phyloP scores from a whole-genome alignment of 2,113 vertebrate genomes.

The Puffinus mauretanicus region DNA sequence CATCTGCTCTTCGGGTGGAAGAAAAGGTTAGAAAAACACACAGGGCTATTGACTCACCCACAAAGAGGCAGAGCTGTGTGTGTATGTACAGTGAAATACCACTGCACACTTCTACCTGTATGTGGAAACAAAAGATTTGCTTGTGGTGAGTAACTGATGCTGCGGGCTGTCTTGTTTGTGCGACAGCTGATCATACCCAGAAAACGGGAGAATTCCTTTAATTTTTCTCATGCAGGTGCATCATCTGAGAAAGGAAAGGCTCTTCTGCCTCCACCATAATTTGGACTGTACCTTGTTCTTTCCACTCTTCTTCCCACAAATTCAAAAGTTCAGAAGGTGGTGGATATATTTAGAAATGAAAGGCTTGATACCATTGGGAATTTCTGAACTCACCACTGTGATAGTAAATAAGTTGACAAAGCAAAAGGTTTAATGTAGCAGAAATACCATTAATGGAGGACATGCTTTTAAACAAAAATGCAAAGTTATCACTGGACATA shows the following conservation, averaged over 20 bases:
- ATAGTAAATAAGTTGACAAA: background rate
- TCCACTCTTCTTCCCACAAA: background rate
- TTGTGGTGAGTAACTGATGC: background rate
- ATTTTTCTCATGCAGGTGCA: background rate
- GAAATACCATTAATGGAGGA: background rate
- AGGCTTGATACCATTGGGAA: background rate
- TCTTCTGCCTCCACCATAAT: fast-evolving
- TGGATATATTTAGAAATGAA: background rate
- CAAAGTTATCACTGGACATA: background rate
- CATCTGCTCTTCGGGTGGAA: background rate
- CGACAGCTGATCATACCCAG: background rate
- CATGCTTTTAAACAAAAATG: background rate
- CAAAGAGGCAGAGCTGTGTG: background rate
- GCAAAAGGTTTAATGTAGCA: background rate
- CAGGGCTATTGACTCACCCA: background rate
- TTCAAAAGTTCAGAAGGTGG: background rate
- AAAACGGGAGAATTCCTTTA: background rate
- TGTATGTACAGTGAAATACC: background rate
- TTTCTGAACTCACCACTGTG: background rate
- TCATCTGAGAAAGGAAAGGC: background rate
- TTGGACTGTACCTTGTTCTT: background rate
- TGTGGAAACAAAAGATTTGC: background rate
- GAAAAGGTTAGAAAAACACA: slow-evolving; percentile 14
- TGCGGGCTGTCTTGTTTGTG: background rate
- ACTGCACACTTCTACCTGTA: background rate